A percentile compares a stretch with the other conserved stretches of the same genome.
phyloP scores from a whole-genome alignment of 2,113 vertebrate genomes.

The Bufo gargarizans region DNA sequence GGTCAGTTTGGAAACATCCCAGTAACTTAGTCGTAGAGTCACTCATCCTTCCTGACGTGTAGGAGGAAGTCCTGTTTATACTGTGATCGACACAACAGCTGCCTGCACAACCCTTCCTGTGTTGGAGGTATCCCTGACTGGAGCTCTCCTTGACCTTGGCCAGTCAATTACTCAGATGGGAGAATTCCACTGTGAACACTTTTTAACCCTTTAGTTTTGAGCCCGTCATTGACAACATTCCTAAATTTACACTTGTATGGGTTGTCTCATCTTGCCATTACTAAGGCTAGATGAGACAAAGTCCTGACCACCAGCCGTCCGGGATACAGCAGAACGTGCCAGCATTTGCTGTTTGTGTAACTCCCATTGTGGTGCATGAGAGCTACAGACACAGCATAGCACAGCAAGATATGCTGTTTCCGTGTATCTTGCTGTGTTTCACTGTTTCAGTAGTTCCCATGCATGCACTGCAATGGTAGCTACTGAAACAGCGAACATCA shows the following conservation, averaged over 20 bases:
- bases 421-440: too few species aligned
- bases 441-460: too few species aligned
- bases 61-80: conserved; percentile 58
- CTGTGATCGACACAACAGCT: conserved; percentile 57
- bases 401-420: too few species aligned
- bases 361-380: too few species aligned
- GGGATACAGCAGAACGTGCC: too few species aligned
- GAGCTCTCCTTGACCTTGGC: conserved; percentile 52
- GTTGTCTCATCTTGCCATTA: too few species aligned
- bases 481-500: too few species aligned
- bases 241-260: not conserved
- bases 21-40: conserved; percentile 36
- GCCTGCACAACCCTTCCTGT: conserved; percentile 58
- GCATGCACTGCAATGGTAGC: too few species aligned
- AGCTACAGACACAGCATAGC: too few species aligned
- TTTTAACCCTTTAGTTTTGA: conserved; percentile 8
- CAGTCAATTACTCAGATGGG: conserved; percentile 7
- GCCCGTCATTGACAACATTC: not conserved
- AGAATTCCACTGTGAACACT: not conserved
- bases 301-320: too few species aligned
- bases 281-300: too few species aligned
- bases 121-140: conserved; percentile 52
- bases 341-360: too few species aligned
- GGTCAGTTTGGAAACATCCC: conserved; percentile 43
- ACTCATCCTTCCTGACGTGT: conserved; percentile 57